Evolutionary conservation across 2,888 invertebrate species (phyloP), one percentile per base, ranked within the genome.

Genomic region (Parnassius glacialis): DNA sequence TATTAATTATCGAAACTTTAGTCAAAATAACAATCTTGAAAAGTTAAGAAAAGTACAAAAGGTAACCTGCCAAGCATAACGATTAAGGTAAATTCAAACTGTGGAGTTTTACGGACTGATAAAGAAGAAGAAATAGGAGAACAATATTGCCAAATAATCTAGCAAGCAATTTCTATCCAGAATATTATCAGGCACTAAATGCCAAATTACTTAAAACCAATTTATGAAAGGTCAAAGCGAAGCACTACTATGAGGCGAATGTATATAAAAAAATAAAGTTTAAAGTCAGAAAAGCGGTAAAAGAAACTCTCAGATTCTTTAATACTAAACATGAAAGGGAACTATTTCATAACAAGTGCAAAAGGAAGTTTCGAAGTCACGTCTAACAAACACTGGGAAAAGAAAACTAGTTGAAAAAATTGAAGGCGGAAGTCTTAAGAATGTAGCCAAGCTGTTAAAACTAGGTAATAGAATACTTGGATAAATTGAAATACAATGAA

Each of bases 341-440:
- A 56, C 47, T 52, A 41, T 47, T 59, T 52, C 50, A 47, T 45
- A 45, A 11, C 20, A 45, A 25, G 13, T 20, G 41, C 13, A 59
- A 45, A 42, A 51, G 20, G 20, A 57, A 50, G 20, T 50, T 50
- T 34, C 48, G 34, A 10, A 51, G 60, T 50, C 54, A 44, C 43
- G 60, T 60, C 44, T 43, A 12, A 20, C 11, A 16, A 9, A 42
- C 54, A 42, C 47, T 59, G 43, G 13, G 47, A 48, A 42, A 59
- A 3, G 59, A 48, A 59, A 41, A 48, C 48, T 56, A 34, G 42
- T 59, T 48, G 11, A 25, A 48, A 59, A 42, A 54, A 54, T 47
- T 20, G 11, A n/a, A 25, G 10, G 10, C 54, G 59, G 54, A 10
- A 43, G 34, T 20, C 42, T 52, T 45, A 16, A 59, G 43, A 43